Base-by-base conservation (phyloP, 2,113 vertebrate genomes). In the Heteronetta atricapilla region DNA sequence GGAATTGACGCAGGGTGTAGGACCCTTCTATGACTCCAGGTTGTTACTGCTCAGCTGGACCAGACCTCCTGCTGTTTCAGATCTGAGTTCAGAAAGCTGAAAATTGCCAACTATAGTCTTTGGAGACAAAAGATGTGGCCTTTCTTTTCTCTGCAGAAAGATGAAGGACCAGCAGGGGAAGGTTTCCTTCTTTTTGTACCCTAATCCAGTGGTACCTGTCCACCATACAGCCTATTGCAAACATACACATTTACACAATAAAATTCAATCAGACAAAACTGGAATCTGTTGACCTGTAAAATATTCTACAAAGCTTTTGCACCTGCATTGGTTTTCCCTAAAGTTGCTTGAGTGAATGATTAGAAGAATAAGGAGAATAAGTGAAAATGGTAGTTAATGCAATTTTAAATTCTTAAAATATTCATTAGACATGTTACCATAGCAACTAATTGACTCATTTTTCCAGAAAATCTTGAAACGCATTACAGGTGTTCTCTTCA, bases 1-100 rank as follows among this genome's bases (percentile, higher is more conserved):
- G 42, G 56, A 64, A 44, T 40, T 22, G 28, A 69, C 28, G 52
- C 8, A 23, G 23, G 11, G 10, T n/a, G 48, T 44, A n/a, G 31
- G 50, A n/a, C 19, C 56, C 19, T 0, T 0, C 15, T 64, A 44
- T 34, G 48, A 52, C 33, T 63, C 63, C 68, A 63, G 6, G 42
- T 89, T 85, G 42, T 13, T 52, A 13, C 33, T 31, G 33, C 33
- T 52, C 34, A 50, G 40, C 34, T 62, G 7, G n/a, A 74, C 55
- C 9, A 21, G 59, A 38, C 38, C 34, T 74, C 19, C 20, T 1
- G 0, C 10, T 0, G 0, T 62, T 79, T 36, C 36, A 34, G 15
- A 63, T 63, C 10, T 15, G 31, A 79, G 34, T 68, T 88, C 55
- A 89, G 48, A 56, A 74, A 84, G 33, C 7, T 56, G 34, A 79